A percentile compares a stretch with the other conserved stretches of the same genome.
phyloP scores from a whole-genome alignment of 2,113 vertebrate genomes.

The Colius striatus region DNA sequence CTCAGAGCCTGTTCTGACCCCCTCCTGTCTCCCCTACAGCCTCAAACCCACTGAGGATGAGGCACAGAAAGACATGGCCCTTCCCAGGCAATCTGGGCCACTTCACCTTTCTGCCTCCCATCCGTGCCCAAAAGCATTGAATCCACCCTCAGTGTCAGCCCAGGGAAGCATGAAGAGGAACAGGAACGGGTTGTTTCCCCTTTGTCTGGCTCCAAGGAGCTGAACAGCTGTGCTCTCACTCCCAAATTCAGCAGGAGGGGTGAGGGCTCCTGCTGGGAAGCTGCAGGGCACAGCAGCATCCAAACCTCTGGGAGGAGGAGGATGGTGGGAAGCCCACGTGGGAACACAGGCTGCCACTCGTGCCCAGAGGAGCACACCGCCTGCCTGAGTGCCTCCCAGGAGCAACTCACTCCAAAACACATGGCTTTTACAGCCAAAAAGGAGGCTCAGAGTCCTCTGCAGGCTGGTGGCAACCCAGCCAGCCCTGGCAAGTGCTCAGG shows the following conservation, averaged over 20 bases:
- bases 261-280: constrained; percentile 12
- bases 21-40: not conserved
- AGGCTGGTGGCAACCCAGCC: not conserved
- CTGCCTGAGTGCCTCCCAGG: not conserved
- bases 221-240: not conserved
- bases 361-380: not conserved
- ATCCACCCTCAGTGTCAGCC: not conserved
- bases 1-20: not conserved
- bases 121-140: not conserved
- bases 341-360: not conserved
- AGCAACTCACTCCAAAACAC: not conserved
- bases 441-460: not conserved
- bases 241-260: not conserved
- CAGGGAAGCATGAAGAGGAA: constrained; percentile 17
- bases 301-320: not conserved
- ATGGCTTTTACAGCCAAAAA: not conserved
- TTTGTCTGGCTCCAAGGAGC: constrained; percentile 17
- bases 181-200: constrained; percentile 7
- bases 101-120: not conserved
- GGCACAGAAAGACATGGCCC: not conserved
- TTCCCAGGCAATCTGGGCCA: not conserved
- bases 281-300: not conserved
- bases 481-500: not conserved
- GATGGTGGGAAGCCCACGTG: not conserved
- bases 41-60: not conserved